Conservation (phyloP, 2,797 vertebrate species). For the Nothura maculosa region DNA sequence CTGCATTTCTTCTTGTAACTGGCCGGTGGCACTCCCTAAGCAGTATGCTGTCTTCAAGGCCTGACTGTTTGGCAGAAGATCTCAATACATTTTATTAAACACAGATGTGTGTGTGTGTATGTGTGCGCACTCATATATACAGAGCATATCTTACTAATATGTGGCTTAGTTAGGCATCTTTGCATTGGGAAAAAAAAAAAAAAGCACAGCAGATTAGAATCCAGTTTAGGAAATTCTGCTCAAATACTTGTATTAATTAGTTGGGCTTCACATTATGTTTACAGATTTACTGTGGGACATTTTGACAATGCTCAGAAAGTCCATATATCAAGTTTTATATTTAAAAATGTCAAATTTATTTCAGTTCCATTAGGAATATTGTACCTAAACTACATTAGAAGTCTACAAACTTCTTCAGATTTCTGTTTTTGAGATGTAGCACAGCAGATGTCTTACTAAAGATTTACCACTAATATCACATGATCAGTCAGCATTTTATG, state of each 20-base stretch:
- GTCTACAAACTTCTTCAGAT: not conserved
- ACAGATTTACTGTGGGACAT: not conserved
- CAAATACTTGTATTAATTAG: not conserved
- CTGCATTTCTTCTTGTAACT: not conserved
- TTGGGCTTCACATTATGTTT: not conserved
- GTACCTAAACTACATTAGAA: not conserved
- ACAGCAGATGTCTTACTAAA: not conserved
- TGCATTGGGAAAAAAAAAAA: not conserved
- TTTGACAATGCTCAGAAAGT: not conserved
- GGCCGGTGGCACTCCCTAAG: not conserved
- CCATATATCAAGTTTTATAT: not conserved
- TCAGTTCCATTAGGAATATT: not conserved
- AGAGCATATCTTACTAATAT: not conserved
- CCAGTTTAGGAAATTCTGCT: not conserved
- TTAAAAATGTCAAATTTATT: not conserved
- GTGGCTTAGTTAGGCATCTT: not conserved
- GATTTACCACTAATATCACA: not conserved
- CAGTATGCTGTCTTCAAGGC: not conserved
- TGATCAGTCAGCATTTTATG: not conserved
- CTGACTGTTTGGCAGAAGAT: not conserved
- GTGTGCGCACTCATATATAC: fast-evolving
- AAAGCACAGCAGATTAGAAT: not conserved
- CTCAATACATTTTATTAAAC: not conserved
- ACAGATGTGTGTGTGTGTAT: fast-evolving
- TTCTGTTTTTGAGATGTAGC: not conserved